phyloP scores from a whole-genome alignment of 2,113 vertebrate species.

The Corydoras sp. region DNA sequence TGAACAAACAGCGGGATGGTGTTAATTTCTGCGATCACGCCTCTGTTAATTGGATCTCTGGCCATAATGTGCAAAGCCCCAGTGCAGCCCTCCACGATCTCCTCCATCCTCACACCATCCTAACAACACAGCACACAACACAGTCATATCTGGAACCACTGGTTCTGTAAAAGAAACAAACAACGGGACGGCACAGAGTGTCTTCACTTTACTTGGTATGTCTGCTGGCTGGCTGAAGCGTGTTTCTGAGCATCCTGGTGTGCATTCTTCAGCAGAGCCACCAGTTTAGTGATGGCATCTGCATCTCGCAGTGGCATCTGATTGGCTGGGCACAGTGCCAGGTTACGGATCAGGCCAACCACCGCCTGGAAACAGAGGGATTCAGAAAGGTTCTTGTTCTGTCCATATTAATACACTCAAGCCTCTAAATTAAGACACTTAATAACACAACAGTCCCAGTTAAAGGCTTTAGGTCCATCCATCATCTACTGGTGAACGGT shows the following conservation, averaged over 20 bases:
- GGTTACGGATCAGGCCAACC: slow-evolving; percentile 88
- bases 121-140: slow-evolving; percentile 37
- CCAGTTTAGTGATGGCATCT: slow-evolving; percentile 76
- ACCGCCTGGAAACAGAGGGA: slow-evolving; percentile 69
- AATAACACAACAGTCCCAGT: too few species aligned
- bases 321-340: slow-evolving; percentile 88
- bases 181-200: too few species aligned
- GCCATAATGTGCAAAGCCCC: slow-evolving; percentile 94
- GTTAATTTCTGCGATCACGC: slow-evolving; percentile 79
- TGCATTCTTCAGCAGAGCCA: slow-evolving; percentile 85
- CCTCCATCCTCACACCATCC: slow-evolving; percentile 97
- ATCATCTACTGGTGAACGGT: too few species aligned
- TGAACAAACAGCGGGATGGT: slow-evolving; percentile 95
- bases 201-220: slow-evolving; percentile 74
- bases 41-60: slow-evolving; percentile 80
- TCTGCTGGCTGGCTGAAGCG: slow-evolving; percentile 78
- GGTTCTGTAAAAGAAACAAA: background rate
- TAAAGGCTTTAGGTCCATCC: too few species aligned
- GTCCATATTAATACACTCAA: too few species aligned
- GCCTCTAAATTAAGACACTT: too few species aligned
- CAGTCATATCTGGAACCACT: background rate
- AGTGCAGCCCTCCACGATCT: slow-evolving; percentile 92
- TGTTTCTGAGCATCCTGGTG: slow-evolving; percentile 92
- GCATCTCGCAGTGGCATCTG: slow-evolving; percentile 83
- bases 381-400: too few species aligned